Base-by-base conservation (phyloP, 2,113 vertebrate species). In the Crocuta crocuta region DNA sequence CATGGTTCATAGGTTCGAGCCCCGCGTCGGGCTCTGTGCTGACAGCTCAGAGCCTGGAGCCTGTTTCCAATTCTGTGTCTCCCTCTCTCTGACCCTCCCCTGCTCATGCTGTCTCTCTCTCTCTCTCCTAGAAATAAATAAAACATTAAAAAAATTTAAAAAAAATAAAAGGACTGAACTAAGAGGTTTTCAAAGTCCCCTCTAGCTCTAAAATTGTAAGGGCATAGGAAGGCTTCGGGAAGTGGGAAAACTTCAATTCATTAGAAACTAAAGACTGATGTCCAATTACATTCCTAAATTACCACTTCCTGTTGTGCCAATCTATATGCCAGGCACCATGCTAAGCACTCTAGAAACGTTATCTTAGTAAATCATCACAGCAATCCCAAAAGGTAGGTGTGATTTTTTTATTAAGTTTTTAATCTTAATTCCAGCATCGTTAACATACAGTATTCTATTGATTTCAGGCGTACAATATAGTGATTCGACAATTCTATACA, bases 201-300 rank as follows among this genome's bases (percentile, higher is more conserved):
- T 81, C 39, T 84, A 78, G 58, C 68, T 70, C 43, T 65, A 70
- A 96, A 91, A 80, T 74, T 68, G 66, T 86, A 93, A 70, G 19
- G 93, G 24, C 28, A 6, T 94, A 88, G 11, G 48, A 89, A 43
- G 45, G 84, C 31, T 79, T 84, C 50, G 78, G 53, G 50, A 92
- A 83, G 68, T 33, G 78, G 73, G 74, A 84, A 81, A 84, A 86
- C 65, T 45, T 48, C 55, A 87, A 16, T 87, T 66, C 66, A 61
- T 74, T 68, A 82, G 82, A 74, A 91, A 79, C 17, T 35, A 35
- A 92, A 89, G 83, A 63, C 7, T 21, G 21, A 13, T 50, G 31
- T 48, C 0, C 19, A 74, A 53, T 5, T 66, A 28, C 53, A 90
- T 81, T 78, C 5, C 65, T 73, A 21, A 76, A 61, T 33, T 45